phyloP scores from a whole-genome alignment of 2,797 vertebrate genomes.

The Rhadinocentrus ornatus region DNA sequence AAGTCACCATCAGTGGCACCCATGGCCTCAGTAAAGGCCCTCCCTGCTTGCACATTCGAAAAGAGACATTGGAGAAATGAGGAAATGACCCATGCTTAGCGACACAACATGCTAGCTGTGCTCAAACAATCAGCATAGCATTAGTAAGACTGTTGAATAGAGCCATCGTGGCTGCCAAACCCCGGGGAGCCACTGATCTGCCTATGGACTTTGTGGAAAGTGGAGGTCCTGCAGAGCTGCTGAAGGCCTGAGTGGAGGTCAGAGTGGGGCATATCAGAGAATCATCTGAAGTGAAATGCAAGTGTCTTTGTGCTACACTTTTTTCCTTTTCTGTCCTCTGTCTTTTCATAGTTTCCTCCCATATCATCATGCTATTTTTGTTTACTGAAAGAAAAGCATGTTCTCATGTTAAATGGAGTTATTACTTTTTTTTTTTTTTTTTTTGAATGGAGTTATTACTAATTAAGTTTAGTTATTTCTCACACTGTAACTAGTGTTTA shows the following conservation, averaged over 20 bases:
- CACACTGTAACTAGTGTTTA: neutral
- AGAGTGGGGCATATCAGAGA: constrained; percentile 32
- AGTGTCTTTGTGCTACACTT: constrained; percentile 18
- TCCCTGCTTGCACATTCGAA: constrained; percentile 64
- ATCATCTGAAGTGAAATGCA: constrained; percentile 10
- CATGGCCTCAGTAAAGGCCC: constrained; percentile 47
- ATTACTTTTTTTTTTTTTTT: neutral
- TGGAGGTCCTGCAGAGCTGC: constrained; percentile 56
- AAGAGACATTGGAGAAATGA: constrained; percentile 66
- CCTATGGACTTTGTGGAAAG: constrained; percentile 70
- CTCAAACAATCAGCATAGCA: constrained; percentile 72
- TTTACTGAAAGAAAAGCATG: constrained; percentile 79
- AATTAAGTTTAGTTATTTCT: neutral
- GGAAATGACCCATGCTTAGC: constrained; percentile 77
- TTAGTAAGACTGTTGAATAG: constrained; percentile 69
- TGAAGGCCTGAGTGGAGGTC: constrained; percentile 47
- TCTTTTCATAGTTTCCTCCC: neutral
- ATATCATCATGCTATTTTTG: constrained; percentile 6
- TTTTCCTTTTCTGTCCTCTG: constrained; percentile 4
- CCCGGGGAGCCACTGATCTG: constrained; percentile 62
- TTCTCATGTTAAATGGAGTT: neutral
- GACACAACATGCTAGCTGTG: constrained; percentile 67
- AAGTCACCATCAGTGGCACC: constrained; percentile 40
- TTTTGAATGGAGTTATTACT: neutral
- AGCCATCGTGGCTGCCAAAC: constrained; percentile 59